Conservation (phyloP, 2,113 vertebrate genomes). For the Calyptommatus sinebrachiatus region DNA sequence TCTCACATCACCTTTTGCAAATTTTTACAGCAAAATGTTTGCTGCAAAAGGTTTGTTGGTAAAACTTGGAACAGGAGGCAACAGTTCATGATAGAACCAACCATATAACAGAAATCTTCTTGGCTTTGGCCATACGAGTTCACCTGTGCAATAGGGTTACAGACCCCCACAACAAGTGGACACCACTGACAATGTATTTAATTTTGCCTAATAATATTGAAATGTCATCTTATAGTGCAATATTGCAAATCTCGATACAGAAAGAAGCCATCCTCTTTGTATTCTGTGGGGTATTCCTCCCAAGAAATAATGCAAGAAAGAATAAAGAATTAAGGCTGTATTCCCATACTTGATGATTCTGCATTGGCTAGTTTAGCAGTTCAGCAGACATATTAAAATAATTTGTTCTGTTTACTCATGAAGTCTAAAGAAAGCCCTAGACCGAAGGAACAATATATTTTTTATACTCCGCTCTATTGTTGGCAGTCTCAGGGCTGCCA, state of each 20-base stretch:
- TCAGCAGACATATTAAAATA: too few species aligned
- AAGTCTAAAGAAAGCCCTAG: too few species aligned
- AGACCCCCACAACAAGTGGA: background rate
- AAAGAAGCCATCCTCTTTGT: background rate
- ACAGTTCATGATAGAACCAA: background rate
- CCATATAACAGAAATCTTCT: background rate
- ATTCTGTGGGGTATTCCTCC: background rate
- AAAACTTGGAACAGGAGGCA: background rate
- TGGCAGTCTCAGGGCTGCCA: too few species aligned
- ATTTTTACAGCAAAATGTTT: background rate
- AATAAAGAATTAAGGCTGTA: too few species aligned
- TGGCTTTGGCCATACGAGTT: too few species aligned
- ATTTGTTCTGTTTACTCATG: too few species aligned
- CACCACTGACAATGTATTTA: background rate
- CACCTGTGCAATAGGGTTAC: background rate
- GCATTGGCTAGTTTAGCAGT: too few species aligned
- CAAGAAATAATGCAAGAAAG: too few species aligned
- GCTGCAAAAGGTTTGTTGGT: background rate
- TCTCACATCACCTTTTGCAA: background rate
- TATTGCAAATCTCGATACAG: background rate
- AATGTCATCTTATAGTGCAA: background rate
- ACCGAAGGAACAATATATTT: too few species aligned
- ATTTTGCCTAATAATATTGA: background rate
- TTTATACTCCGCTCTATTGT: too few species aligned
- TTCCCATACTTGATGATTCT: too few species aligned